Percentiles rank a stretch among this genome's conserved stretches.
Conservation (phyloP, 92 coral and sea anemone genomes). For the Porites cylindrica region DNA sequence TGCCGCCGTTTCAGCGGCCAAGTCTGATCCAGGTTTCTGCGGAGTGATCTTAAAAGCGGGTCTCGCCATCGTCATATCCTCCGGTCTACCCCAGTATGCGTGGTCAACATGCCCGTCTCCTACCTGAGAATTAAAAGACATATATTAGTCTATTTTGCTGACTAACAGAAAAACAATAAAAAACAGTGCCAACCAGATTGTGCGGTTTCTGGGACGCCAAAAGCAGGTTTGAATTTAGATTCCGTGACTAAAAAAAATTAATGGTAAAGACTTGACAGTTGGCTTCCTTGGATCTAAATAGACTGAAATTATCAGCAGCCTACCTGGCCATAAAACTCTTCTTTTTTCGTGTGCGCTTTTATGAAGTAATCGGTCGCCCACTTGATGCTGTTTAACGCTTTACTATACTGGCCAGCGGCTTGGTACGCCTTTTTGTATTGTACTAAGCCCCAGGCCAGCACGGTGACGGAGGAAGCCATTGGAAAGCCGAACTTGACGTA, state of each 20-base stretch:
- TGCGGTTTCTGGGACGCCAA: too few species aligned
- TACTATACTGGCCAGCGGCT: constrained; percentile 80
- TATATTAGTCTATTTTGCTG: too few species aligned
- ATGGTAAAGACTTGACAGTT: too few species aligned
- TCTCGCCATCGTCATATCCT: constrained; percentile 75
- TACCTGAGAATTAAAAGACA: constrained; percentile 39
- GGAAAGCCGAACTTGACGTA: constrained; percentile 96
- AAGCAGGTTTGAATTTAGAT: too few species aligned
- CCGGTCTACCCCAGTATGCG: constrained; percentile 85
- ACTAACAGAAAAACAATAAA: too few species aligned
- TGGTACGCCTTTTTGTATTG: constrained; percentile 80
- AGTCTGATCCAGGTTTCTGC: constrained; percentile 75
- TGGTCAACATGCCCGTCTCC: constrained; percentile 80
- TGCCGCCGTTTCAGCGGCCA: constrained; percentile 81
- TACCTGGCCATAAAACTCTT: constrained; percentile 94
- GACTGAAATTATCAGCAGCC: neutral
- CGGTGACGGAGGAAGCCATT: constrained; percentile 90
- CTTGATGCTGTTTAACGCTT: constrained; percentile 78
- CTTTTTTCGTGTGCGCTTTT: constrained; percentile 84
- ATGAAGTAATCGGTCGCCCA: constrained; percentile 96
- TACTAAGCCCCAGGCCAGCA: constrained; percentile 91
- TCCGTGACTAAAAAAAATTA: too few species aligned
- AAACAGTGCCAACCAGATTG: too few species aligned
- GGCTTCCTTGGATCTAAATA: too few species aligned
- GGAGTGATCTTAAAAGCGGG: constrained; percentile 79